Evolutionary conservation across 2,113 vertebrate species (phyloP).

Genomic region (Pseudopodoces humilis): DNA sequence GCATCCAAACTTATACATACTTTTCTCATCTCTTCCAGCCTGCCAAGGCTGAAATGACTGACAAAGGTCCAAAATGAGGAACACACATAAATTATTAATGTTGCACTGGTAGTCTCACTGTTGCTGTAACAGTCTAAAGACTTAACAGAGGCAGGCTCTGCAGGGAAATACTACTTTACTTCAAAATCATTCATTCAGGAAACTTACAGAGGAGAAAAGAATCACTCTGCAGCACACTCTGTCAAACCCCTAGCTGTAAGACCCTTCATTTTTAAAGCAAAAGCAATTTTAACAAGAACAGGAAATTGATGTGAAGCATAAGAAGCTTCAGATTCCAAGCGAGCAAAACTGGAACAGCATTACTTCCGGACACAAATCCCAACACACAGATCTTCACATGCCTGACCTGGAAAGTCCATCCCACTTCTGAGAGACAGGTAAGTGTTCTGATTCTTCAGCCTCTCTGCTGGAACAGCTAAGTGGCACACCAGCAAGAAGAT

Average conservation of each 20-base stretch:
- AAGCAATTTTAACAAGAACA: constrained; percentile 29
- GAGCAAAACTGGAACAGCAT: not conserved
- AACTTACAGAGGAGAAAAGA: constrained; percentile 31
- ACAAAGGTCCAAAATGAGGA: constrained; percentile 45
- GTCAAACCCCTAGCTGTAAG: constrained; percentile 30
- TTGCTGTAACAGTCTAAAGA: constrained; percentile 26
- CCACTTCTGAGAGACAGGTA: not conserved
- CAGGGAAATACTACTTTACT: constrained; percentile 25
- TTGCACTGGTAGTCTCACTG: not conserved
- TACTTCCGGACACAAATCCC: not conserved
- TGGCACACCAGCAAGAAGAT: not conserved
- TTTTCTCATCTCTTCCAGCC: constrained; percentile 13
- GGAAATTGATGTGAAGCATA: not conserved
- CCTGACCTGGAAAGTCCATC: constrained; percentile 17
- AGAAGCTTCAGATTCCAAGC: not conserved
- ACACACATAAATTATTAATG: constrained; percentile 30
- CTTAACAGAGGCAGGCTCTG: constrained; percentile 16
- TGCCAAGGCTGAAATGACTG: constrained; percentile 31
- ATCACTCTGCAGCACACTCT: not conserved
- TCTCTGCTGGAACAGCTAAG: constrained; percentile 13
- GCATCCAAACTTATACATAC: not conserved
- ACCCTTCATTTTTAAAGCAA: constrained; percentile 14
- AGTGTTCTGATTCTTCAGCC: not conserved
- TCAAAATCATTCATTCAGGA: constrained; percentile 51
- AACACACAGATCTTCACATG: not conserved